Evolutionary conservation across 2,797 vertebrate genomes (phyloP), one percentile per base, ranked within the genome.

Genomic region (Lophius americanus): DNA sequence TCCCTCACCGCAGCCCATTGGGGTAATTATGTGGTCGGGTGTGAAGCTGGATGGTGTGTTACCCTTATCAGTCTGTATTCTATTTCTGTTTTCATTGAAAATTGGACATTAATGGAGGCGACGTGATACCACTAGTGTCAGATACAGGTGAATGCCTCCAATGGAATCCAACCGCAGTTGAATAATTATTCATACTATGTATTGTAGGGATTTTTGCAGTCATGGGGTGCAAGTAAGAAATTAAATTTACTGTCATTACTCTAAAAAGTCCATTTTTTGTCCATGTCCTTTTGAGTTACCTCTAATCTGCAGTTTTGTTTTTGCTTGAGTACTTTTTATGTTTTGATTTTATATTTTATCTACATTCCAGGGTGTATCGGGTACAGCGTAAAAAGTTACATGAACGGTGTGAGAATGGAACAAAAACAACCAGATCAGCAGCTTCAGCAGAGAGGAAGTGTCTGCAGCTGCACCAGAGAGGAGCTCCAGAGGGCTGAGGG

Each of bases 41-140:
- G 90, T 91, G 90, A 92, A 92, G 91, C 90, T 90, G 86, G 85
- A 85, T 87, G 86, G 85, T 89, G 85, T 88, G 87, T 70, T 87
- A 70, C 78, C 86, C 89, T 93, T 95, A 94, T 94, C 92, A 75
- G 81, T 63, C 87, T 84, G 76, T 86, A 92, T 93, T 93, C 89
- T 92, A 92, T 92, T 92, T 90, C 92, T 84, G 88, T 90, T 91
- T 90, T 92, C 78, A 91, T 88, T 88, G 90, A 90, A 93, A 93
- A 94, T 92, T 92, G 91, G 88, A 92, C 91, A 92, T 92, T 94
- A 94, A 92, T 92, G 85, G 89, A 68, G 60, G 85, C 84, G 61
- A 82, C 84, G 84, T 77, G 85, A 93, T 91, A 89, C 87, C 89
- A 91, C 90, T 88, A 88, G 84, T 89, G 85, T 84, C 84, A 89